phyloP scores from a whole-genome alignment of 2,888 invertebrate genomes.

The Noctua janthe region DNA sequence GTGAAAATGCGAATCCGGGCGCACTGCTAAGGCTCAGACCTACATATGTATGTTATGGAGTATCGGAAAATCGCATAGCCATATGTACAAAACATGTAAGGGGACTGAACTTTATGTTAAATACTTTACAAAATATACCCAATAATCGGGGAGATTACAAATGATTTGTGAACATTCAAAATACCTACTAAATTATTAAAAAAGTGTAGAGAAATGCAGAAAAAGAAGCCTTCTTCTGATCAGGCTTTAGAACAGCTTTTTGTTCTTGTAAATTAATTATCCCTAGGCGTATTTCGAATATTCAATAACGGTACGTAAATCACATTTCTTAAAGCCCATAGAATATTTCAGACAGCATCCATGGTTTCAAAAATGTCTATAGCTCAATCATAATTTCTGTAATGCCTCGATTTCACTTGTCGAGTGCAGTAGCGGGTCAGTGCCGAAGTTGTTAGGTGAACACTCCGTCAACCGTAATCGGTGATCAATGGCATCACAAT shows the following conservation, averaged over 20 bases:
- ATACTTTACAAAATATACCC: background rate
- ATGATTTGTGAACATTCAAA: background rate
- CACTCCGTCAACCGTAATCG: background rate
- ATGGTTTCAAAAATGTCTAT: background rate
- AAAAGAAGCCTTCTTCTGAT: background rate
- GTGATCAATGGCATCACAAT: background rate
- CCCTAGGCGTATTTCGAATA: background rate
- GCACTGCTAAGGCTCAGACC: background rate
- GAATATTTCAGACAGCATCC: background rate
- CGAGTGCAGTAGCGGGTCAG: background rate
- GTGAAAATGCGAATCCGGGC: background rate
- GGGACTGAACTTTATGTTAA: background rate
- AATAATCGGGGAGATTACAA: no score
- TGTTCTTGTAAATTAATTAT: background rate
- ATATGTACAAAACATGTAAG: conserved; percentile 1
- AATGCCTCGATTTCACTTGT: background rate
- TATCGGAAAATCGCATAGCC: background rate
- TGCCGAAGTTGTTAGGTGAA: background rate
- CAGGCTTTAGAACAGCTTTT: background rate
- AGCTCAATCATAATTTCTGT: background rate
- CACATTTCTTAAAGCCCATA: background rate
- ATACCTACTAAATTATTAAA: background rate
- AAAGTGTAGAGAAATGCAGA: background rate
- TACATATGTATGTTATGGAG: background rate
- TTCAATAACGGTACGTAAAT: background rate